Conservation (phyloP, 1,140 invertebrate genomes). For the Trigoniulus corallinus region DNA sequence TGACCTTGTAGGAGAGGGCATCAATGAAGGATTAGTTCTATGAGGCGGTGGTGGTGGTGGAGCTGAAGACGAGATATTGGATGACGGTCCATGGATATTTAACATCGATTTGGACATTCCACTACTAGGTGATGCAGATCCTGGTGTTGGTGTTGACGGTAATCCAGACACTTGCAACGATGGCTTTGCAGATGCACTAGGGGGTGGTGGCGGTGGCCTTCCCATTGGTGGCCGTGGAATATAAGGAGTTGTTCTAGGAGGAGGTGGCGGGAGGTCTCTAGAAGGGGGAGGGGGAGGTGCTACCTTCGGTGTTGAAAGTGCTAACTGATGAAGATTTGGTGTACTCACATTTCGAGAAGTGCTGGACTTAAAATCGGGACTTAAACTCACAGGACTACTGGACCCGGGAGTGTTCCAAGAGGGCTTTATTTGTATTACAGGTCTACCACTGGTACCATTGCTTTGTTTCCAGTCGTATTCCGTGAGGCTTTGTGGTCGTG, state of each 20-base stretch:
- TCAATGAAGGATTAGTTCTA: background rate
- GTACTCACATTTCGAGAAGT: background rate
- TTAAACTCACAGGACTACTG: background rate
- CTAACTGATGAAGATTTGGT: background rate
- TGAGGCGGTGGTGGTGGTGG: slow-evolving; percentile 4
- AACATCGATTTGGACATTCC: background rate
- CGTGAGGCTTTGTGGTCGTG: background rate
- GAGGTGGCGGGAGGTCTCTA: too few species aligned
- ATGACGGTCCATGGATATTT: background rate
- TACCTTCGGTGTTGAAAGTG: too few species aligned
- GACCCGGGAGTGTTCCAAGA: background rate
- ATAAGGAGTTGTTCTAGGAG: too few species aligned
- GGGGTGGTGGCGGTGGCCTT: slow-evolving; percentile 5
- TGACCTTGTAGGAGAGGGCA: too few species aligned
- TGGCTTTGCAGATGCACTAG: background rate
- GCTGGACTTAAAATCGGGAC: background rate
- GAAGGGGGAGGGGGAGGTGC: background rate
- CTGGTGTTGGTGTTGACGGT: background rate
- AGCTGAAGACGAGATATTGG: background rate
- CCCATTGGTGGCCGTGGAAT: too few species aligned
- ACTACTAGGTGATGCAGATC: background rate
- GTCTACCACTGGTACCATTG: background rate
- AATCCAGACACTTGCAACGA: background rate
- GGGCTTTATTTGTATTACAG: too few species aligned
- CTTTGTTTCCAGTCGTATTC: background rate